These are phyloP conservation scores for Eupeodes latifasciatus DNA, from an alignment of 2,888 invertebrate species.

Conservation along the genomic window DNA sequence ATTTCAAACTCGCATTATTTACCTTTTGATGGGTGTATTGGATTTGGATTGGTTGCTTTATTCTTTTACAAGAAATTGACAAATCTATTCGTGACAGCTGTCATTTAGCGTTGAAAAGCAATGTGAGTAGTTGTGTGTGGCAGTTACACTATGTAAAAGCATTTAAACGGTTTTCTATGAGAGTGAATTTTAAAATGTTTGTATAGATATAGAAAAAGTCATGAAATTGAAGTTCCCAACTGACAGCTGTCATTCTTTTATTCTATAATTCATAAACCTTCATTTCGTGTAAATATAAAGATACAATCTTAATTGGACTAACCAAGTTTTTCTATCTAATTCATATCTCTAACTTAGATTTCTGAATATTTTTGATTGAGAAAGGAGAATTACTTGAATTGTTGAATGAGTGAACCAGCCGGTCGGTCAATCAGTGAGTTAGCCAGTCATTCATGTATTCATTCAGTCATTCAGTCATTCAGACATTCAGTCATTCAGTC, in stretches of 20 bases:
- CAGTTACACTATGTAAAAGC: conserved; percentile 21
- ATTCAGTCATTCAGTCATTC: no score
- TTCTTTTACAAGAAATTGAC: conserved; percentile 11
- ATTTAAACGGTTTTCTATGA: conserved; percentile 9
- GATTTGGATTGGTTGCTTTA: neutral
- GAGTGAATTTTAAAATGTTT: neutral
- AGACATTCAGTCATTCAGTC: no score
- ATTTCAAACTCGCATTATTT: neutral
- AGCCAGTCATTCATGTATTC: neutral
- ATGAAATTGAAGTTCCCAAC: no score
- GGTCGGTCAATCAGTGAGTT: neutral
- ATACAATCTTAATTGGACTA: no score
- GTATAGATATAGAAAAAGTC: neutral
- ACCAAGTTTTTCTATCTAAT: neutral
- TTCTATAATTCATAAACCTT: no score
- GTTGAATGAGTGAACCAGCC: no score
- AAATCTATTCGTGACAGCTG: conserved; percentile 39
- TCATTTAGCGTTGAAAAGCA: neutral
- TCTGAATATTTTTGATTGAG: no score
- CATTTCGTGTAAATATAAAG: no score
- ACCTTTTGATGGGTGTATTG: neutral
- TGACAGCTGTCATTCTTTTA: no score
- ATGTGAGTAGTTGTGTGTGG: neutral
- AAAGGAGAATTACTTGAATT: no score
- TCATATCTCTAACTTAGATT: neutral